Evolutionary conservation across 2,797 vertebrate species (phyloP), one percentile per base, ranked within the genome.

Genomic region (Craterocephalus amniculus): DNA sequence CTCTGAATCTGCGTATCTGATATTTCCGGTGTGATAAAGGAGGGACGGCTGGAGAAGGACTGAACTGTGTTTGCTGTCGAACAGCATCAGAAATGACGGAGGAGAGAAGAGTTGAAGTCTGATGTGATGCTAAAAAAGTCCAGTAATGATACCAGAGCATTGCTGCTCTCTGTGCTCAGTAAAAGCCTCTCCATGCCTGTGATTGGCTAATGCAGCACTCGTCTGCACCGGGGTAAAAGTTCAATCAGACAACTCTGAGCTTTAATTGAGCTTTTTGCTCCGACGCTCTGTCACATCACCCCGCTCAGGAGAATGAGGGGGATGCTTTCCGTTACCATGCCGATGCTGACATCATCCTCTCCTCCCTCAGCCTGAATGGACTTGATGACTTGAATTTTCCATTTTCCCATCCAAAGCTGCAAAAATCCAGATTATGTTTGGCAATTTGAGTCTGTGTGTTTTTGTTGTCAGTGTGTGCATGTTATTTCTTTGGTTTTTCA

Each of bases 401-500:
- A n/a, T n/a, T n/a, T n/a, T n/a, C n/a, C n/a, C n/a, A n/a, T n/a
- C n/a, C n/a, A n/a, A n/a, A n/a, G n/a, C n/a, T n/a, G n/a, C n/a
- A n/a, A n/a, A n/a, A n/a, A n/a, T n/a, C n/a, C n/a, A n/a, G n/a
- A n/a, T n/a, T n/a, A n/a, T n/a, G n/a, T n/a, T n/a, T n/a, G n/a
- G n/a, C n/a, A n/a, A n/a, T n/a, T n/a, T n/a, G n/a, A n/a, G n/a
- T n/a, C n/a, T n/a, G n/a, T n/a, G n/a, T n/a, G n/a, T n/a, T n/a
- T n/a, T n/a, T 59, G 16, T 35, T 36, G 51, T 65, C 38, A 49
- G 0, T 3, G 29, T 10, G 13, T 43, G n/a, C n/a, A n/a, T n/a
- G n/a, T 6, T 24, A 66, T 59, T 45, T 34, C n/a, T 76, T 74
- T 52, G 62, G 43, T 59, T 80, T 65, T 64, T 58, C 66, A 63